These are phyloP conservation scores for Sitobion miscanthi DNA, from an alignment of 1,140 invertebrate species.

Conservation along the genomic window DNA sequence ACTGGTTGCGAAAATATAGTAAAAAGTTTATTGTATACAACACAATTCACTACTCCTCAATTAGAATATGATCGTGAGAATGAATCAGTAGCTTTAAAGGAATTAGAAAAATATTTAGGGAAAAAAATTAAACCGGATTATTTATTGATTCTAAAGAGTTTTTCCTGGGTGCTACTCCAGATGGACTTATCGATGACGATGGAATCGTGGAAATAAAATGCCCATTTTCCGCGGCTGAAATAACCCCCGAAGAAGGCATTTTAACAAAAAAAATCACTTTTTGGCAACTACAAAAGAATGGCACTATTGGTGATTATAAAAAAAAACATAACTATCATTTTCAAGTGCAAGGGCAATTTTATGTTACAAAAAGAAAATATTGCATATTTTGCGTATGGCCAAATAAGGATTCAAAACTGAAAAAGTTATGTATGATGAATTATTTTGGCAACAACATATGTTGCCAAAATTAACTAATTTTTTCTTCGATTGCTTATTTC, in stretches of 20 bases:
- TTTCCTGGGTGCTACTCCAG: conserved; percentile 63
- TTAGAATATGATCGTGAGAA: not conserved
- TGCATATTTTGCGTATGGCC: not conserved
- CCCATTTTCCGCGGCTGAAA: conserved; percentile 59
- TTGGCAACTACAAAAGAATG: not conserved
- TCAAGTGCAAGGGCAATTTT: not conserved
- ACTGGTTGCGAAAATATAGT: not conserved
- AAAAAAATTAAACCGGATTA: conserved; percentile 60
- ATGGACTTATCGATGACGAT: conserved; percentile 62
- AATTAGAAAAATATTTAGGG: conserved; percentile 29
- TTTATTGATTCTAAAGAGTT: conserved; percentile 61
- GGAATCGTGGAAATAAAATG: conserved; percentile 62
- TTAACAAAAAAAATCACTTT: conserved; percentile 4
- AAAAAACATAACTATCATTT: not conserved
- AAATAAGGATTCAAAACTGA: not conserved
- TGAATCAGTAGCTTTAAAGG: not conserved
- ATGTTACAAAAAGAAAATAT: not conserved
- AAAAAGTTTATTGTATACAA: not conserved
- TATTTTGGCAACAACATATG: conserved; percentile 9
- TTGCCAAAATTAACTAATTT: not conserved
- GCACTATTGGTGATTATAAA: not conserved
- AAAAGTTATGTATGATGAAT: not conserved
- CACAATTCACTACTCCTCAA: not conserved
- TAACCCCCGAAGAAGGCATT: conserved; percentile 34
- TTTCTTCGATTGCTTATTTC: not conserved